phyloP scores from a whole-genome alignment of 2,113 vertebrate genomes.

The Mustelus asterias region DNA sequence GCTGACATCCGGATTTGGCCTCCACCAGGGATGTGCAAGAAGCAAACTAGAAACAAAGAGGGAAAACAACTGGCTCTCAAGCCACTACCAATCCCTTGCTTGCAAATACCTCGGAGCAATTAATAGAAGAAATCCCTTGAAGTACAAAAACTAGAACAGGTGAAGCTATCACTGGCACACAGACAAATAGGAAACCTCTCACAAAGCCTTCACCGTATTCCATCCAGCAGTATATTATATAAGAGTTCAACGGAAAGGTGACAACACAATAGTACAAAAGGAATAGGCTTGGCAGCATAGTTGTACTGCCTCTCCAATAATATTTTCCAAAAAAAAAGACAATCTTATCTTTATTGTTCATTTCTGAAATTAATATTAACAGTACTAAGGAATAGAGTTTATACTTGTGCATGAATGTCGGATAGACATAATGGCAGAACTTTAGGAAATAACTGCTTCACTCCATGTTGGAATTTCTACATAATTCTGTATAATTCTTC shows the following conservation, averaged over 20 bases:
- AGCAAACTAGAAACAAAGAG: background rate
- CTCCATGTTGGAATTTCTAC: background rate
- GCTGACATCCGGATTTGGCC: background rate
- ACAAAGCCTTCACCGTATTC: background rate
- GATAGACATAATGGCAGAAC: background rate
- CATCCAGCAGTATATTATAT: background rate
- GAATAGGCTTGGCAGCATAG: background rate
- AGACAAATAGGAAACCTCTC: background rate
- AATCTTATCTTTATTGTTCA: background rate
- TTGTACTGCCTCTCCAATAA: background rate
- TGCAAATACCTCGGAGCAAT: background rate
- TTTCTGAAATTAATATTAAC: background rate
- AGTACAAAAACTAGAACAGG: background rate
- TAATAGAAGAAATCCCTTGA: background rate
- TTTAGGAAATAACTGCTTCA: background rate
- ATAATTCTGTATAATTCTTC: background rate
- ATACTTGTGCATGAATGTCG: background rate
- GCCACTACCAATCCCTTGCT: background rate
- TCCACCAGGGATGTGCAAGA: background rate
- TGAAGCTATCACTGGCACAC: background rate
- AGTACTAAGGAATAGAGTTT: background rate
- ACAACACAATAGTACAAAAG: too few species aligned
- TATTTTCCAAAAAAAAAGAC: background rate
- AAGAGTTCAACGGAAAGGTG: background rate
- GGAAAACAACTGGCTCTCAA: background rate